Evolutionary conservation across 1,140 invertebrate species (phyloP).

Genomic region (Bombus vancouverensis): DNA sequence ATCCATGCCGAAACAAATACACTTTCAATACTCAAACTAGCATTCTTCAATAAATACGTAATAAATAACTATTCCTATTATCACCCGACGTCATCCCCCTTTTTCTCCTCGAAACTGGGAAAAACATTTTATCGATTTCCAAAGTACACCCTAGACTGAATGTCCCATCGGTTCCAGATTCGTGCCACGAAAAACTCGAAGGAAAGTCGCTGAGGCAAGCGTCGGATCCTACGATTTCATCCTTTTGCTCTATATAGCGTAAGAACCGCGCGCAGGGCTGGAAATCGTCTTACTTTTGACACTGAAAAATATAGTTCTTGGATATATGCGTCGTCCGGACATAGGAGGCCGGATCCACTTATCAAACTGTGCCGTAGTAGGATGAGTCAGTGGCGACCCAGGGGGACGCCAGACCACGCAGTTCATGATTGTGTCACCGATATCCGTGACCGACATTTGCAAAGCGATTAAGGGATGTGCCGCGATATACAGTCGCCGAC

Average conservation of each 20-base stretch:
- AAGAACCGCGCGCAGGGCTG: neutral
- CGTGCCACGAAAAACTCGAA: neutral
- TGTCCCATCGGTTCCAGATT: conserved; percentile 15
- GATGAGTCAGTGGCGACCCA: neutral
- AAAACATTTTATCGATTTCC: conserved; percentile 16
- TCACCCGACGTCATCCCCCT: neutral
- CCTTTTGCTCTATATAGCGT: neutral
- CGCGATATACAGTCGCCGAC: neutral
- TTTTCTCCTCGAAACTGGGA: too few species aligned
- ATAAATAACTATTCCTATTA: neutral
- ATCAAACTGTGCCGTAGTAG: neutral
- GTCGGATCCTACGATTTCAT: neutral
- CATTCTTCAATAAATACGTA: neutral
- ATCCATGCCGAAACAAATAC: too few species aligned
- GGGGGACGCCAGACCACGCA: neutral
- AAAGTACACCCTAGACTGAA: neutral
- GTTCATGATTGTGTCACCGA: neutral
- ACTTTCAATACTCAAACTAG: neutral
- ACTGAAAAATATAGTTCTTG: conserved; percentile 23
- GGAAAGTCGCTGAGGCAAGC: conserved; percentile 27
- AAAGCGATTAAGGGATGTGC: conserved; percentile 40
- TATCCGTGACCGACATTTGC: conserved; percentile 49
- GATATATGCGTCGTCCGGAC: neutral
- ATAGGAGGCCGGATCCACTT: neutral
- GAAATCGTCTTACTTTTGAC: conserved; percentile 34